These are phyloP conservation scores for Apostichopus leukothele DNA, from an alignment of 53 echinoderm and acorn worm species.

Conservation along the genomic window DNA sequence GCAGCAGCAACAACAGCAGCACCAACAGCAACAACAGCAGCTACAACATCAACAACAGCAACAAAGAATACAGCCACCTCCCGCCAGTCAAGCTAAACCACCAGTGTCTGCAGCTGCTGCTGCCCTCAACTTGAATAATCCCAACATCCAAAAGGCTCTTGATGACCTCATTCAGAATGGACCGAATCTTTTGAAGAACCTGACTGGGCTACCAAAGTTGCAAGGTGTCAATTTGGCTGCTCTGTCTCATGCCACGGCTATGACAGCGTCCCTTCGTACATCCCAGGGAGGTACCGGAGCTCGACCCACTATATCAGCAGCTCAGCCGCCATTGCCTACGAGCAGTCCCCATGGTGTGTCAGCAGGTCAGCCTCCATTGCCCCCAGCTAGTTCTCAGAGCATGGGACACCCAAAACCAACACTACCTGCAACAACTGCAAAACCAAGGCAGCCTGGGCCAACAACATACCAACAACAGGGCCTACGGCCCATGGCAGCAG, in stretches of 20 bases:
- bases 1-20: slow-evolving; percentile 8
- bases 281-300: slow-evolving; percentile 1
- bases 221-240: slow-evolving; percentile 41
- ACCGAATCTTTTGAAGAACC: slow-evolving; percentile 76
- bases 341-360: background rate
- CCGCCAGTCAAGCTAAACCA: background rate
- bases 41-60: background rate
- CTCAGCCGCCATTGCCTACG: background rate
- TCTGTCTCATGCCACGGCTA: slow-evolving; percentile 32
- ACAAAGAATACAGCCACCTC: background rate
- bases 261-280: background rate
- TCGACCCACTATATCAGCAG: background rate
- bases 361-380: background rate
- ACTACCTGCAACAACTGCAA: too few species aligned
- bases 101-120: slow-evolving; percentile 34
- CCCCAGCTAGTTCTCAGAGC: background rate
- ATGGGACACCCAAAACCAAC: background rate
- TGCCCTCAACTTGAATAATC: slow-evolving; percentile 87
- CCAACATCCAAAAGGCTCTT: slow-evolving; percentile 89
- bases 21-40: background rate
- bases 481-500: background rate
- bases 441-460: background rate
- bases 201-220: slow-evolving; percentile 5
- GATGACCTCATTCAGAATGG: slow-evolving; percentile 92
- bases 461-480: background rate